Percentiles rank a stretch among this genome's conserved stretches.
Conservation (phyloP, 1,140 invertebrate genomes). For the Hycleus cichorii region DNA sequence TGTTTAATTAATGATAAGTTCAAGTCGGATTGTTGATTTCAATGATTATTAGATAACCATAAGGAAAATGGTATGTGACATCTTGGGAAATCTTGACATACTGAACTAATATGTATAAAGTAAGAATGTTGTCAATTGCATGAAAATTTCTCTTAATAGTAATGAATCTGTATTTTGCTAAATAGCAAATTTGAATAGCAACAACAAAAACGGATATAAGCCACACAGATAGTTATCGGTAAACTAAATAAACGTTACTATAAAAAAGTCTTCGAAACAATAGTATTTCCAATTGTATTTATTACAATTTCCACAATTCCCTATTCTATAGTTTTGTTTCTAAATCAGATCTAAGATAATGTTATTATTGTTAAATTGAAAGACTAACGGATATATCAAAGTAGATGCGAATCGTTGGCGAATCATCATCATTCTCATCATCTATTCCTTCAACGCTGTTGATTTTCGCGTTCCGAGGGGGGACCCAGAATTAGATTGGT, state of each 20-base stretch:
- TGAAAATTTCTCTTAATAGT: too few relatives aligned
- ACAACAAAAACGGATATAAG: too few relatives aligned
- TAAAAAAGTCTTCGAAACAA: too few relatives aligned
- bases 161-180: too few relatives aligned
- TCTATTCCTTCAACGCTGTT: slow-evolving; percentile 1
- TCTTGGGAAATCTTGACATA: slow-evolving; percentile 12
- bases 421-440: slow-evolving; percentile 2
- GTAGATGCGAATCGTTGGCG: slow-evolving; percentile 8
- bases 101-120: slow-evolving; percentile 5
- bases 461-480: slow-evolving; percentile 7
- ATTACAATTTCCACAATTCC: too few relatives aligned
- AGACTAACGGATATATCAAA: neutral
- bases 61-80: slow-evolving; percentile 9
- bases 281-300: too few relatives aligned
- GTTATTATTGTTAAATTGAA: neutral
- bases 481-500: slow-evolving; percentile 7
- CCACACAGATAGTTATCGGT: too few relatives aligned
- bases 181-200: too few relatives aligned
- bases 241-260: too few relatives aligned
- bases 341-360: neutral
- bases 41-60: neutral
- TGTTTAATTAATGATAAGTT: too few relatives aligned
- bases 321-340: neutral
- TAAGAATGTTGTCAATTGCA: too few relatives aligned
- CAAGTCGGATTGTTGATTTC: too few relatives aligned